Conservation (phyloP, 2,797 vertebrate species). For the Mormyrus hasselquistii region DNA sequence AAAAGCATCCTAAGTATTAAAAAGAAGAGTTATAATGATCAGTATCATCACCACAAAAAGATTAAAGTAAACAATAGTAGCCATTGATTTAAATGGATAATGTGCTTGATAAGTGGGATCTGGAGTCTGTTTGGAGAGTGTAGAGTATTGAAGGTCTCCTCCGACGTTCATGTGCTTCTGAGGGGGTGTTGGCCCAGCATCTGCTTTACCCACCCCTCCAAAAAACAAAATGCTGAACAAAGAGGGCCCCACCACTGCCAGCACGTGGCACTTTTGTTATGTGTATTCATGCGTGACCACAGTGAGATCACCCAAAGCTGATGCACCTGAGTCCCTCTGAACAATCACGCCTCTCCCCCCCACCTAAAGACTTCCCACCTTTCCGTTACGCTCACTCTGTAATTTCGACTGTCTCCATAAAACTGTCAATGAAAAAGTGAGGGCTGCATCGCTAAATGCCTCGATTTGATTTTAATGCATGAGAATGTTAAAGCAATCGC, state of each 20-base stretch:
- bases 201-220: slow-evolving; percentile 22
- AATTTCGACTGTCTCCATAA: not conserved
- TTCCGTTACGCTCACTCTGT: not conserved
- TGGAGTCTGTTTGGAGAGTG: not conserved
- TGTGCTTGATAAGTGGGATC: not conserved
- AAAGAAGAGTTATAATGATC: not conserved
- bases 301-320: slow-evolving; percentile 34
- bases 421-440: slow-evolving; percentile 11
- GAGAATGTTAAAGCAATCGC: slow-evolving; percentile 28
- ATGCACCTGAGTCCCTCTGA: slow-evolving; percentile 40
- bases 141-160: not conserved
- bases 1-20: not conserved
- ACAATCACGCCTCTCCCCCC: slow-evolving; percentile 25
- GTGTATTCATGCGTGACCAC: slow-evolving; percentile 39
- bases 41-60: not conserved
- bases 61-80: not conserved
- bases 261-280: slow-evolving; percentile 38
- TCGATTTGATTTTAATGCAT: slow-evolving; percentile 27
- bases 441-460: slow-evolving; percentile 47
- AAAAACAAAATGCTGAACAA: slow-evolving; percentile 28
- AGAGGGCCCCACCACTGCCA: slow-evolving; percentile 33
- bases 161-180: slow-evolving; percentile 19
- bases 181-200: slow-evolving; percentile 29
- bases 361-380: not conserved
- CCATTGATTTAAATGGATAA: not conserved